Base-by-base conservation (phyloP, 2,797 vertebrate species). In the Pelodytes ibericus region DNA sequence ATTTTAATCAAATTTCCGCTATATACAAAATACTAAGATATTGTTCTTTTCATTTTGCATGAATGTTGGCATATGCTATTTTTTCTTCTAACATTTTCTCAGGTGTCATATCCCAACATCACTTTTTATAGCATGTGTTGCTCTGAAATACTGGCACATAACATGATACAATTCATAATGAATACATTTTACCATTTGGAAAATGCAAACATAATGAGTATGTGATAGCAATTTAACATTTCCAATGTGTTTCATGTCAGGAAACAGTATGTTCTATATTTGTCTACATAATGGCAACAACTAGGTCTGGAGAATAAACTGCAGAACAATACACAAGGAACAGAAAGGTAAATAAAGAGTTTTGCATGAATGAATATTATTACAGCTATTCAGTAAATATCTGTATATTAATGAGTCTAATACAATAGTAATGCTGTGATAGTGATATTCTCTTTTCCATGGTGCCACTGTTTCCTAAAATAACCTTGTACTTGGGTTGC, bases 141-240 rank as follows among this genome's bases (percentile, higher is more conserved):
- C 56, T 58, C 20, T 58, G 27, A 58, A 58, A 58, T 16, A 16
- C 44, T 25, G 24, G 56, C 56, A 58, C 56, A 25, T 58, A 58
- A 13, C 20, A 58, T 25, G 56, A 26, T 58, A 58, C 26, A 58
- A 58, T 25, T 26, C 7, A 5, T 27, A 58, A 11, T 58, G 24
- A 58, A 58, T 58, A 25, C 24, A 25, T 25, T 58, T 58, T 26
- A 13, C 25, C n/a, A 26, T 26, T 9, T 13, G 26, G 25, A 27
- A 58, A 58, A 58, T 58, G 56, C 56, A 58, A 27, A 58, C 56
- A 58, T 27, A 24, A 58, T 27, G 56, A 58, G 10, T 13, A 24
- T 27, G 13, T 16, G 56, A 22, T 25, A 58, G 25, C 24, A 26
- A 58, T 58, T 25, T 26, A 58, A 27, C 25, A 27, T 58, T 58